Conservation (phyloP, 1,140 invertebrate species). For the Drosophila watanabei region DNA sequence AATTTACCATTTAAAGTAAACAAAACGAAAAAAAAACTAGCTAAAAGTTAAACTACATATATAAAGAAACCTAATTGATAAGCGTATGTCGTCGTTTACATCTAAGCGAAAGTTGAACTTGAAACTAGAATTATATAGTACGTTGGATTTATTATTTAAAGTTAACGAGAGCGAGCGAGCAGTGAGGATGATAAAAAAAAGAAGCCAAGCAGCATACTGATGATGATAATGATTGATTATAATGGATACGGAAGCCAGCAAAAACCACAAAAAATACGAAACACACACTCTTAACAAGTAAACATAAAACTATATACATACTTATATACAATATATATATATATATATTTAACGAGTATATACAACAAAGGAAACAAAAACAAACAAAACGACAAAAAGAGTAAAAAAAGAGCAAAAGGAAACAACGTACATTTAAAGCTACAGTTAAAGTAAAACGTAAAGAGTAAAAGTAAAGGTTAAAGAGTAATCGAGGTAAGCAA, state of each 20-base stretch:
- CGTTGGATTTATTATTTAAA: slow-evolving; percentile 82
- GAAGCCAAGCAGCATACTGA: slow-evolving; percentile 46
- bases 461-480: slow-evolving; percentile 47
- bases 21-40: slow-evolving; percentile 67
- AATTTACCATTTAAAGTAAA: slow-evolving; percentile 82
- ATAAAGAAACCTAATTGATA: slow-evolving; percentile 83
- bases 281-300: slow-evolving; percentile 75
- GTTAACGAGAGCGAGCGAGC: slow-evolving; percentile 53
- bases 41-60: slow-evolving; percentile 85
- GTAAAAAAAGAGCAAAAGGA: slow-evolving; percentile 66
- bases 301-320: slow-evolving; percentile 63
- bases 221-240: slow-evolving; percentile 46
- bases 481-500: slow-evolving; percentile 27
- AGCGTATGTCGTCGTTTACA: slow-evolving; percentile 83
- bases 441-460: slow-evolving; percentile 62
- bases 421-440: slow-evolving; percentile 79
- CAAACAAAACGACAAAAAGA: slow-evolving; percentile 48
- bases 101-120: slow-evolving; percentile 84
- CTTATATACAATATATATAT: slow-evolving; percentile 64
- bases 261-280: slow-evolving; percentile 68
- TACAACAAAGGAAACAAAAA: slow-evolving; percentile 46
- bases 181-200: slow-evolving; percentile 21
- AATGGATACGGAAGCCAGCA: slow-evolving; percentile 42
- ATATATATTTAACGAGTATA: slow-evolving; percentile 54
- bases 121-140: slow-evolving; percentile 84